Evolutionary conservation across 1,140 invertebrate species (phyloP), one percentile per base, ranked within the genome.

Genomic region (Cydia strobilella): DNA sequence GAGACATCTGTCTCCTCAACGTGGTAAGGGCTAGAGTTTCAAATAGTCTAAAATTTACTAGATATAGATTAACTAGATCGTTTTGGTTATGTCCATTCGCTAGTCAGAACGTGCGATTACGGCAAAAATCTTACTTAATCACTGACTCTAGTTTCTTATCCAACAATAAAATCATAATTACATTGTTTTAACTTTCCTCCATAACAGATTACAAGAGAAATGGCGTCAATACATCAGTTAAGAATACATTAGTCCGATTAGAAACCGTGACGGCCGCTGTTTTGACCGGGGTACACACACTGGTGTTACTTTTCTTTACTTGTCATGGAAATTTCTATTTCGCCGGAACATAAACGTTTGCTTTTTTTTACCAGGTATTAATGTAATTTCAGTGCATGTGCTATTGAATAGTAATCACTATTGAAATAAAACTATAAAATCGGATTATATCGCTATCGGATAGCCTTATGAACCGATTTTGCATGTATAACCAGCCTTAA

Each of bases 251-350:
- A 62, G 13, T 42, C 20, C 2, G 54, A 23, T 73, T 73, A 73
- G 72, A 73, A 73, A 73, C 72, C 72, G 72, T 73, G 54, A 73
- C 72, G 51, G 20, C 15, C 2, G 15, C 9, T 59, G 54, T 59
- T 59, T 59, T 59, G 54, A 59, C 54, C 54, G 54, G 20, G n/a
- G 54, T 12, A 3, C 20, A 20, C 54, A n/a, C 45, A 48, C 13
- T 45, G 42, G 54, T 59, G 54, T 59, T 59, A 59, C 54, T 20
- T 51, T 51, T 59, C 20, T 59, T 59, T 10, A 18, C n/a, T 51
- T 18, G 48, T 51, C 18, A 51, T 51, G 3, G 48, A 45, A 45
- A 45, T 51, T 18, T 51, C 48, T 51, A n/a, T n/a, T 51, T 51
- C 48, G 48, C 6, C 18, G 48, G 45, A 51, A 51, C n/a, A 51